A percentile compares a stretch with the other conserved stretches of the same genome.
phyloP scores from a whole-genome alignment of 1,140 invertebrate genomes.

The Colletes latitarsis region DNA sequence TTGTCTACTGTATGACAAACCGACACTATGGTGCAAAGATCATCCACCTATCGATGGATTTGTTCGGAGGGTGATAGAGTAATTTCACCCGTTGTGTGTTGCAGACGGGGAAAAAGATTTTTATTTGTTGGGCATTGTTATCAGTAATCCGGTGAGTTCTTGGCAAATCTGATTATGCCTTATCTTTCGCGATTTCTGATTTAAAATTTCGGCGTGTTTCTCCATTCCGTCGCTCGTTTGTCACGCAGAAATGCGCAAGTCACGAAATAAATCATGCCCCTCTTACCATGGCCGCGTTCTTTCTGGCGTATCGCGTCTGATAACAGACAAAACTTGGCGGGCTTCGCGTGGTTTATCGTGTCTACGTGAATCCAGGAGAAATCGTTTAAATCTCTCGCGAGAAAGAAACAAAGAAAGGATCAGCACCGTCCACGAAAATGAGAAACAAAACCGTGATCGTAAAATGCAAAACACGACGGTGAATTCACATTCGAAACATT shows the following conservation, averaged over 20 bases:
- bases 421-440: neutral
- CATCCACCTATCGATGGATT: neutral
- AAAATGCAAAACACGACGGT: too few species aligned
- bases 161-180: neutral
- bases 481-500: too few species aligned
- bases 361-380: neutral
- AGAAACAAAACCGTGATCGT: neutral
- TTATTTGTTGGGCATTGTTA: neutral
- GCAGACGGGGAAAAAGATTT: too few species aligned
- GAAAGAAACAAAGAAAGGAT: neutral
- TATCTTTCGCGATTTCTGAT: neutral
- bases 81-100: neutral
- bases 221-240: constrained; percentile 8
- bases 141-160: neutral
- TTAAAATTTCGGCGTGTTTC: neutral
- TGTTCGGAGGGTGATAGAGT: neutral
- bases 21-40: neutral
- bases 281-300: neutral
- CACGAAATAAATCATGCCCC: constrained; percentile 45
- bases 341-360: neutral
- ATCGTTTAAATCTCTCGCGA: constrained; percentile 3
- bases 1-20: neutral
- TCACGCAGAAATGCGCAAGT: neutral
- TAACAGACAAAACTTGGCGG: neutral
- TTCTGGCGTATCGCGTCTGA: neutral